phyloP scores from a whole-genome alignment of 2,797 vertebrate genomes.

The Bovichtus variegatus region DNA sequence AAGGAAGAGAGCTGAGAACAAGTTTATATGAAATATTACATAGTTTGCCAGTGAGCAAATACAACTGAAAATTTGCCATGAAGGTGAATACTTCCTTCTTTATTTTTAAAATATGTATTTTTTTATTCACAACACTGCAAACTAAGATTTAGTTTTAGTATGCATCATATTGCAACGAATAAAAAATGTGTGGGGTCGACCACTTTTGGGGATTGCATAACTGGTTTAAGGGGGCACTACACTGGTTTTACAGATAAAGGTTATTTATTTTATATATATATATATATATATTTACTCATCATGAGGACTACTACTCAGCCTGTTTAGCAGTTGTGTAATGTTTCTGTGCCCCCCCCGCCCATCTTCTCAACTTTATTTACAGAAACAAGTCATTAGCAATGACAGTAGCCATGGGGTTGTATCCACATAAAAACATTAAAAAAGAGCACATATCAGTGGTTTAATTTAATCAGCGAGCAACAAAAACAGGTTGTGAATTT shows the following conservation, averaged over 20 bases:
- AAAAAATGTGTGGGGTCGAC: not conserved
- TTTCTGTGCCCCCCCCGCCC: not conserved
- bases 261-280: too few relatives aligned
- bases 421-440: not conserved
- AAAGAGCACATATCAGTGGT: not conserved
- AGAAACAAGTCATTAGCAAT: not conserved
- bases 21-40: constrained; percentile 21
- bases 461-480: not conserved
- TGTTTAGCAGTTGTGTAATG: not conserved
- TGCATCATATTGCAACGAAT: not conserved
- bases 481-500: not conserved
- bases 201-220: not conserved
- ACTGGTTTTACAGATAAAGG: not conserved
- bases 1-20: constrained; percentile 7
- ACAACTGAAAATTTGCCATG: constrained; percentile 24
- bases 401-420: not conserved
- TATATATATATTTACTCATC: too few relatives aligned
- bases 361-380: not conserved
- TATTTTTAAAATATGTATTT: constrained; percentile 15
- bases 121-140: constrained; percentile 4
- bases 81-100: constrained; percentile 2
- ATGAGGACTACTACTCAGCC: not conserved
- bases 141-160: not conserved
- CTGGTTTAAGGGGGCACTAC: too few relatives aligned
- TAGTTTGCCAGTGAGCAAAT: constrained; percentile 22